Conservation (phyloP, 2,888 invertebrate genomes). For the Liposcelis brunnea region DNA sequence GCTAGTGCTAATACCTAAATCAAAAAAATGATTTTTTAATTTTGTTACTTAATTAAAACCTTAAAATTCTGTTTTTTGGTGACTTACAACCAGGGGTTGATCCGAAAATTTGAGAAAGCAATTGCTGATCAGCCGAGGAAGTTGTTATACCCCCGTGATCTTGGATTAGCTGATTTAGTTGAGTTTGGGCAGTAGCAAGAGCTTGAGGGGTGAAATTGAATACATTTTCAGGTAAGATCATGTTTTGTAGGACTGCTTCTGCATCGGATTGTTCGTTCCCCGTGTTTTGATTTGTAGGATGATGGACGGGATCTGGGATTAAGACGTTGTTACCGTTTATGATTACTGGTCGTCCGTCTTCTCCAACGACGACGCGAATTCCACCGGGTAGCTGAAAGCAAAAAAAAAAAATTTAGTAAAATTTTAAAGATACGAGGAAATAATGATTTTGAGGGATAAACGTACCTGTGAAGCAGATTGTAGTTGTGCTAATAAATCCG, state of each 20-base stretch:
- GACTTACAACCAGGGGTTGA: not conserved
- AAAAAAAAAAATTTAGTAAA: not conserved
- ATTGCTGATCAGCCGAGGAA: constrained; percentile 1
- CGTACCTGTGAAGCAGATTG: not conserved
- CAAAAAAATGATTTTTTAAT: too few relatives aligned
- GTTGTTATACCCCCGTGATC: constrained; percentile 18
- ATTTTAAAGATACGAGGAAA: too few relatives aligned
- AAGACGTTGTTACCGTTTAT: not conserved
- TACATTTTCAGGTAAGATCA: too few relatives aligned
- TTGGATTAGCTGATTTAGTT: constrained; percentile 20
- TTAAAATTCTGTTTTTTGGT: too few relatives aligned
- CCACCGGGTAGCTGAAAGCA: constrained; percentile 31
- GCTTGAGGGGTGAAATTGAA: constrained; percentile 2
- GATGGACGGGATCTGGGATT: not conserved
- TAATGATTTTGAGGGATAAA: too few relatives aligned
- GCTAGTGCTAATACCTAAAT: too few relatives aligned
- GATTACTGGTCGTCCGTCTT: constrained; percentile 35
- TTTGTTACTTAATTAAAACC: too few relatives aligned
- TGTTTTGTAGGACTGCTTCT: not conserved
- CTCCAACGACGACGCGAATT: constrained; percentile 44
- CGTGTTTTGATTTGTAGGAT: not conserved
- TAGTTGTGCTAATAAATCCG: not conserved
- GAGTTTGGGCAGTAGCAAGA: constrained; percentile 19
- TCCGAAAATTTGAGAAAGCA: constrained; percentile 3
- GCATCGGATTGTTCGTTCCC: not conserved